Evolutionary conservation across 2,888 invertebrate species (phyloP).

Genomic region (Cyclophora albipunctata): DNA sequence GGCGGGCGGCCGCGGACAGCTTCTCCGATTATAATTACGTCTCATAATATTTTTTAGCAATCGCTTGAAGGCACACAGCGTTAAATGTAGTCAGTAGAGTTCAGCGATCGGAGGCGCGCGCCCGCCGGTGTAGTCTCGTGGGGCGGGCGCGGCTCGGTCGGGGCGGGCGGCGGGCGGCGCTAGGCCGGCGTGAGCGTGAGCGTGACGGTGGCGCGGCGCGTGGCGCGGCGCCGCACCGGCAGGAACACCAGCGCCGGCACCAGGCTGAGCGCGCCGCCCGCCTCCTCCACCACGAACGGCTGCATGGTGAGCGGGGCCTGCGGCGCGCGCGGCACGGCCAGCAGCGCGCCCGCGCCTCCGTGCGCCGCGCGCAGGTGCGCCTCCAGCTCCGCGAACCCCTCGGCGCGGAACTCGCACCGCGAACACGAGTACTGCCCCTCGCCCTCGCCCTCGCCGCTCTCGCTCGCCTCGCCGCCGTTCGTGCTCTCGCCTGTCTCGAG

Average conservation of each 20-base stretch:
- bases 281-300: slow-evolving; percentile 88
- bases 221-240: slow-evolving; percentile 92
- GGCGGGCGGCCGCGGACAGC: slow-evolving; percentile 58
- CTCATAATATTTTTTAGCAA: slow-evolving; percentile 79
- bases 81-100: slow-evolving; percentile 77
- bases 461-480: slow-evolving; percentile 30
- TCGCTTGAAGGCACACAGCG: slow-evolving; percentile 90
- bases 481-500: slow-evolving; percentile 22
- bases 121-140: slow-evolving; percentile 46
- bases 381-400: slow-evolving; percentile 64
- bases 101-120: slow-evolving; percentile 62
- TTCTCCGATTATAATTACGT: slow-evolving; percentile 68
- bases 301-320: slow-evolving; percentile 88
- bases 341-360: slow-evolving; percentile 69
- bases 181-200: slow-evolving; percentile 96
- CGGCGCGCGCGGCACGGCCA: slow-evolving; percentile 78
- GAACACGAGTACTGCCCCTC: slow-evolving; percentile 63
- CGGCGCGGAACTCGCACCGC: slow-evolving; percentile 66
- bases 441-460: slow-evolving; percentile 36
- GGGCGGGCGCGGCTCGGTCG: slow-evolving; percentile 40
- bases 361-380: slow-evolving; percentile 67
- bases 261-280: slow-evolving; percentile 78
- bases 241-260: slow-evolving; percentile 95
- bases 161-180: slow-evolving; percentile 27
- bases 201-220: slow-evolving; percentile 90